A percentile compares a stretch with the other conserved stretches of the same genome.
Evolutionary conservation across 2,888 invertebrate genomes (phyloP).

Genomic region (Neoaliturus tenellus): DNA sequence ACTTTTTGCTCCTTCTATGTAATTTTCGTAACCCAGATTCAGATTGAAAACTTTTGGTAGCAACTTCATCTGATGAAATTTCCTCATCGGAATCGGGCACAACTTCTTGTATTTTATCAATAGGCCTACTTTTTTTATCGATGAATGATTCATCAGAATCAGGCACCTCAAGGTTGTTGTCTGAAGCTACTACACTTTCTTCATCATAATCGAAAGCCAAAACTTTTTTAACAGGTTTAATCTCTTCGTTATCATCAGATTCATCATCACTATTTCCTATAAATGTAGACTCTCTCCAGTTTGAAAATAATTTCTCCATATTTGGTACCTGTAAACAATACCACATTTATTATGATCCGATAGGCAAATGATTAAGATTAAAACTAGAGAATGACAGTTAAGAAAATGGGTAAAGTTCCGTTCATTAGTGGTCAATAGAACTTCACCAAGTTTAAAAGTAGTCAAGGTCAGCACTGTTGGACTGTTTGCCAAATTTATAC

Average conservation of each 20-base stretch:
- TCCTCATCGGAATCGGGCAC: constrained; percentile 2
- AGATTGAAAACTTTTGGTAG: neutral
- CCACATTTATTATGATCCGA: too few relatives aligned
- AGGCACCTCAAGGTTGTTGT: neutral
- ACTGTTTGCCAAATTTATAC: too few relatives aligned
- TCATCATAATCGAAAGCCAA: neutral
- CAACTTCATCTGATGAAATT: neutral
- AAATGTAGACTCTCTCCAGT: neutral
- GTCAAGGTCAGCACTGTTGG: too few relatives aligned
- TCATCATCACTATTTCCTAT: neutral
- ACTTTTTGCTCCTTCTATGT: neutral
- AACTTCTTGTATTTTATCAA: neutral
- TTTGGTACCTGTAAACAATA: neutral
- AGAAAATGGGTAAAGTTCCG: too few relatives aligned
- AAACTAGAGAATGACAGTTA: too few relatives aligned
- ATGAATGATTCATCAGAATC: constrained; percentile 13
- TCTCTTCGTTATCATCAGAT: neutral
- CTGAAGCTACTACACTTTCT: neutral
- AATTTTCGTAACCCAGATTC: neutral
- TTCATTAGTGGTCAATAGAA: too few relatives aligned
- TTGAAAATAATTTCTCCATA: neutral
- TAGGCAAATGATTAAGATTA: too few relatives aligned
- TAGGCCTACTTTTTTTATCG: neutral
- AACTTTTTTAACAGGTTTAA: neutral
- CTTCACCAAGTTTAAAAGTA: too few relatives aligned